phyloP scores from a whole-genome alignment of 2,797 vertebrate genomes.

The Falco cherrug region DNA sequence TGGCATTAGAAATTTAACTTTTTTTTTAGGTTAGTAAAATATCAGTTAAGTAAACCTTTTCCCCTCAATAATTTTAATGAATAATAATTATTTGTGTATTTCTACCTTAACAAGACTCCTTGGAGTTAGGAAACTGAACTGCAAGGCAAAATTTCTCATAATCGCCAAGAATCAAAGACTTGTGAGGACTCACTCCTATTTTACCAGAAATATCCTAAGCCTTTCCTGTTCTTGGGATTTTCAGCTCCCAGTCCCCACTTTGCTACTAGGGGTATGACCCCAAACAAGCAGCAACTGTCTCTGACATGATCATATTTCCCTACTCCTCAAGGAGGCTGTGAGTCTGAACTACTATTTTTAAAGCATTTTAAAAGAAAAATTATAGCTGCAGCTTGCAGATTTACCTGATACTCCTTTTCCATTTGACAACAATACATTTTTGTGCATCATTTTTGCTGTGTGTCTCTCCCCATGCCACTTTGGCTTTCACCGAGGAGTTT shows the following conservation, averaged over 20 bases:
- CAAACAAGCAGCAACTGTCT: not conserved
- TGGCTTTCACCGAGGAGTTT: not conserved
- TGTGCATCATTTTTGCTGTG: not conserved
- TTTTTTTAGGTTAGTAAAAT: not conserved
- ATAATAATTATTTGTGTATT: not conserved
- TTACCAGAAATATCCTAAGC: not conserved
- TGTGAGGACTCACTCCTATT: not conserved
- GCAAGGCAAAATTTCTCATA: not conserved
- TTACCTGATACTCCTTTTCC: not conserved
- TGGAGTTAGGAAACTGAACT: fast-evolving
- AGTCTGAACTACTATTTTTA: not conserved
- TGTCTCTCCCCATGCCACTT: fast-evolving
- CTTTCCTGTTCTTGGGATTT: not conserved
- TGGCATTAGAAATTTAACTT: not conserved
- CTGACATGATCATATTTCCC: not conserved
- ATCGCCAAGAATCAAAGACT: not conserved
- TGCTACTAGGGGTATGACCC: not conserved
- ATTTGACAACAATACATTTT: not conserved
- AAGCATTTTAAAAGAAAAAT: not conserved
- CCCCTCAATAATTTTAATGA: not conserved
- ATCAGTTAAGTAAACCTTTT: not conserved
- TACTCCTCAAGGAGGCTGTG: not conserved
- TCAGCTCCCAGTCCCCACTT: not conserved
- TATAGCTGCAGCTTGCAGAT: not conserved
- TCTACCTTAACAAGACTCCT: not conserved